phyloP scores from a whole-genome alignment of 2,113 vertebrate species.

The Xenopus laevis region DNA sequence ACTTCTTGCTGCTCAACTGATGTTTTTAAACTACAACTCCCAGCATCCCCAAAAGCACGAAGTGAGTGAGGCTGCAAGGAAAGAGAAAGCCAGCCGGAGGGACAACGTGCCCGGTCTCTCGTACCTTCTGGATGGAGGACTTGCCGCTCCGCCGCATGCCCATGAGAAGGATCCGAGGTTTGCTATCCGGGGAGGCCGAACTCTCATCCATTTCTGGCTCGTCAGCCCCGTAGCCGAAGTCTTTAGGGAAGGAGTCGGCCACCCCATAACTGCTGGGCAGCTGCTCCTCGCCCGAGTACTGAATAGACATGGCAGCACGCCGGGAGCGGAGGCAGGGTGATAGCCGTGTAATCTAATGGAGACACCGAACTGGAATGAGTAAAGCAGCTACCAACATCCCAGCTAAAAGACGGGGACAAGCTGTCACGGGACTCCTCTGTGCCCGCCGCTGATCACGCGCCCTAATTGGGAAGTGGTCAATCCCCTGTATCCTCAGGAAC shows the following conservation, averaged over 20 bases:
- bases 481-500: too few relatives aligned
- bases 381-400: conserved; percentile 13
- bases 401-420: not conserved
- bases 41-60: too few relatives aligned
- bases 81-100: too few relatives aligned
- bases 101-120: too few relatives aligned
- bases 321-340: not conserved
- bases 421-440: too few relatives aligned
- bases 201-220: conserved; percentile 86
- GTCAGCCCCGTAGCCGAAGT: conserved; percentile 91
- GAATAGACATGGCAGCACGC: conserved; percentile 82
- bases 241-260: conserved; percentile 90
- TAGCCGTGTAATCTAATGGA: not conserved
- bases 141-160: conserved; percentile 93
- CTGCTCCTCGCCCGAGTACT: conserved; percentile 81
- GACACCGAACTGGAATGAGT: conserved; percentile 44
- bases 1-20: too few relatives aligned
- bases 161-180: conserved; percentile 93
- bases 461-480: too few relatives aligned
- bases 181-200: conserved; percentile 75
- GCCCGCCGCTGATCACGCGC: too few relatives aligned
- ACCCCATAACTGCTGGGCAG: conserved; percentile 83
- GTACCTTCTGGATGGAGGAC: conserved; percentile 98
- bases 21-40: too few relatives aligned
- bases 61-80: too few relatives aligned